These are phyloP conservation scores for Boulengeromyrus knoepffleri DNA, from an alignment of 2,113 vertebrate species.

Conservation along the genomic window DNA sequence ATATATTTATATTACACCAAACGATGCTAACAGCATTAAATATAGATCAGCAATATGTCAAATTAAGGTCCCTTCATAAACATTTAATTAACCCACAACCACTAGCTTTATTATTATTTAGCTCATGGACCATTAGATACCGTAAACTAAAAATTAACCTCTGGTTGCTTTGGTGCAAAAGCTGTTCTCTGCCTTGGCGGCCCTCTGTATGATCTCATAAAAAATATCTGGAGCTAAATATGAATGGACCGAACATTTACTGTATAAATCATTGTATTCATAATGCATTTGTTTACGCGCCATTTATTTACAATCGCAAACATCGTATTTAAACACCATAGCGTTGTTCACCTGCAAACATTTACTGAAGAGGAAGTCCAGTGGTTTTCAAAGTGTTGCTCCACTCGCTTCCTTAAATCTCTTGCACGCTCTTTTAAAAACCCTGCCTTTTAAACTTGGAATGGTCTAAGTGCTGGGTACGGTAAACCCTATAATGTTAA, in stretches of 20 bases:
- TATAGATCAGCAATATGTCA: constrained; percentile 48
- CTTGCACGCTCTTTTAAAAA: background rate
- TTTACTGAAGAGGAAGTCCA: constrained; percentile 14
- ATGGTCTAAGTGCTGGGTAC: background rate
- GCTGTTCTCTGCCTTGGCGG: constrained; percentile 30
- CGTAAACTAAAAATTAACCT: constrained; percentile 59
- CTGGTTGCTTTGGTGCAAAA: constrained; percentile 50
- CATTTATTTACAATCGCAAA: background rate
- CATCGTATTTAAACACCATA: background rate
- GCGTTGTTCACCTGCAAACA: constrained; percentile 23
- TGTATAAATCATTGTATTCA: background rate
- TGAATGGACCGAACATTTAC: constrained; percentile 19
- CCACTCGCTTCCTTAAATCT: background rate
- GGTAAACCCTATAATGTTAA: constrained; percentile 17
- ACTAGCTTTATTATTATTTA: constrained; percentile 55
- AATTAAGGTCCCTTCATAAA: constrained; percentile 52
- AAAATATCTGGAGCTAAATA: constrained; percentile 10
- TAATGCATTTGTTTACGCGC: background rate
- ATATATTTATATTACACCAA: constrained; percentile 50
- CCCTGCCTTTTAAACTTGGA: constrained; percentile 9
- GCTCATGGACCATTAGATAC: constrained; percentile 50
- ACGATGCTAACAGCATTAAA: constrained; percentile 42
- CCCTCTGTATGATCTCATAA: constrained; percentile 42
- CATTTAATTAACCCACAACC: constrained; percentile 49
- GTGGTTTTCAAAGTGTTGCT: background rate